These are phyloP conservation scores for Ellobius talpinus DNA, from an alignment of 2,113 vertebrate species.

Conservation along the genomic window DNA sequence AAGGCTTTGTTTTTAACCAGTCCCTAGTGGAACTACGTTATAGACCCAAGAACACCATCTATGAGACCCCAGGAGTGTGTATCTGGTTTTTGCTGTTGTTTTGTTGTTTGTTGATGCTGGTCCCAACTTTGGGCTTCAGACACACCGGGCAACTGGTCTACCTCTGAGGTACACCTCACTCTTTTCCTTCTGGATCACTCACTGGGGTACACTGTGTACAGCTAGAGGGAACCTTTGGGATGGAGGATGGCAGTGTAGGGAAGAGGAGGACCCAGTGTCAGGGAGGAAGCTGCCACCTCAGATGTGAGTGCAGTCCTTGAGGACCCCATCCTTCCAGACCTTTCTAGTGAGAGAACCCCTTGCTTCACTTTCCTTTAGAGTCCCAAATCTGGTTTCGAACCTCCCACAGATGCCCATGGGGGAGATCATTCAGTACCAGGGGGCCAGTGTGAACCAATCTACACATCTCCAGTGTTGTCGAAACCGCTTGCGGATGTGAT, in stretches of 20 bases:
- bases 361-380: not conserved
- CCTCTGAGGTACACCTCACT: not conserved
- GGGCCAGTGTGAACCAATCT: not conserved
- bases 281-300: not conserved
- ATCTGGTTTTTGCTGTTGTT: not conserved
- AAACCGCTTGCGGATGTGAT: not conserved
- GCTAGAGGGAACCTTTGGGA: not conserved
- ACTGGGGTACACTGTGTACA: no score
- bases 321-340: not conserved
- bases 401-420: not conserved
- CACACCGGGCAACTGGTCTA: not conserved
- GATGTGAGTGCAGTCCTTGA: fast-evolving
- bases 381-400: not conserved
- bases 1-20: not conserved
- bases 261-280: not conserved
- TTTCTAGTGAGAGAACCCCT: not conserved
- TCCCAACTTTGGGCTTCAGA: not conserved
- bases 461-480: no score
- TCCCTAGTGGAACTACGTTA: not conserved
- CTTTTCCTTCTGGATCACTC: not conserved
- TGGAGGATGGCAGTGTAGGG: not conserved
- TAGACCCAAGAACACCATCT: no score
- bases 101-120: not conserved
- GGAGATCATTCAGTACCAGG: fast-evolving
- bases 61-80: not conserved